Evolutionary conservation across 2,113 vertebrate species (phyloP), one percentile per base, ranked within the genome.

Genomic region (Syngnathus typhle): DNA sequence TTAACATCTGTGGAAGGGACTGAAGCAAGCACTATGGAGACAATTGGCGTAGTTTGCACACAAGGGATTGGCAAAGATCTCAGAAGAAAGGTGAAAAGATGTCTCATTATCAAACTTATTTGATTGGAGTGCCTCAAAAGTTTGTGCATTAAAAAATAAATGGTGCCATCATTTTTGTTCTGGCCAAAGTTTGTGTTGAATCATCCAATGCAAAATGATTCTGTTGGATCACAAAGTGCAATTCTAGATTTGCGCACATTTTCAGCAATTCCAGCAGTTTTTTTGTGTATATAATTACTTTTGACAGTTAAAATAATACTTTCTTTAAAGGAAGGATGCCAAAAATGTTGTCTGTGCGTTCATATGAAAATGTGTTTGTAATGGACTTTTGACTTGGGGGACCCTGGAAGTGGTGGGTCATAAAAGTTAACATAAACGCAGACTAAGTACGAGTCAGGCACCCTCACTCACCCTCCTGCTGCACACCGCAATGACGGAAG

Each of bases 361-460:
- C 74, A 64, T 70, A 19, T 59, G 54, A 66, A 47, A 55, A 60
- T 69, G 36, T 70, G 65, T 75, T 46, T 65, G 66, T 54, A 83
- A 84, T 84, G 71, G 77, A 69, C 69, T 78, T 79, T 75, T 82
- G 76, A 88, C 73, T 76, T 82, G 18, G 72, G 68, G 82, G 72
- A 76, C 77, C 76, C 75, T 81, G 81, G 77, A 86, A 82, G 79
- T 82, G 70, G 72, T 73, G 68, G 79, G 78, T 84, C 84, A 83
- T 87, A 84, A 84, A 82, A 75, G 76, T 80, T 85, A 68, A 87
- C 70, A 82, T 89, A 84, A 87, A 82, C 78, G 68, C 64, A 74
- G 65, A 71, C 75, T 63, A 78, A 84, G 82, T 79, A 83, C 71
- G 47, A 73, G 80, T 70, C 65, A 77, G 73, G 68, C 73, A 71